Base-by-base conservation (phyloP, 2,888 invertebrate species). In the Polydrusus cervinus region DNA sequence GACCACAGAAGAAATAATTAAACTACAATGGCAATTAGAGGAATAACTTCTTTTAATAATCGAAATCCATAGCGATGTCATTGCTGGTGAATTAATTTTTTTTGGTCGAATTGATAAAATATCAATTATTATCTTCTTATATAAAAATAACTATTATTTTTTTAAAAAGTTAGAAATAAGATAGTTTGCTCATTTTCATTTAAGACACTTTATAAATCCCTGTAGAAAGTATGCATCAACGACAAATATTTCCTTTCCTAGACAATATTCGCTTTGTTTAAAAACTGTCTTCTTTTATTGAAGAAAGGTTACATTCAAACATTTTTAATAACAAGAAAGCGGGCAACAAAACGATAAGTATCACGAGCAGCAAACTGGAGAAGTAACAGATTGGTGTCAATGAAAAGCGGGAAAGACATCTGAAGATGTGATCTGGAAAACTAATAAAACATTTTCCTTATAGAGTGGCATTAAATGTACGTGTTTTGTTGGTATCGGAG, bases 351-450 rank as follows among this genome's bases (percentile, higher is more conserved):
- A 47, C 51, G 45, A 69, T 57, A 65, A 57, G 60, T 16, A 69
- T 43, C 14, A 55, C 69, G 34, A 47, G 47, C 43, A 30, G 61
- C 40, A 69, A 66, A 66, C 47, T 60, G 47, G 61, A 69, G 57
- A 69, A 55, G 43, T 69, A 69, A 69, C 69, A 47, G 69, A 69
- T 69, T 69, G 69, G 61, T 69, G 69, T 69, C 69, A 69, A 69
- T 57, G 69, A 47, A 69, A 57, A 60, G 60, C 60, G 60, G 57
- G 45, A 61, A 45, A 61, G 45, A 60, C 18, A 45, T 69, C 61
- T 69, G 18, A 60, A 38, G 43, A 47, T 60, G 61, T 57, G 47
- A 60, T 60, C 40, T 57, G 61, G 61, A 57, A 69, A 69, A 47
- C 47, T 69, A 69, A 69, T 69, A 69, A 69, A 57, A 47, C 60